phyloP scores from a whole-genome alignment of 2,888 invertebrate species.

The Tenthredo scrophulariae region DNA sequence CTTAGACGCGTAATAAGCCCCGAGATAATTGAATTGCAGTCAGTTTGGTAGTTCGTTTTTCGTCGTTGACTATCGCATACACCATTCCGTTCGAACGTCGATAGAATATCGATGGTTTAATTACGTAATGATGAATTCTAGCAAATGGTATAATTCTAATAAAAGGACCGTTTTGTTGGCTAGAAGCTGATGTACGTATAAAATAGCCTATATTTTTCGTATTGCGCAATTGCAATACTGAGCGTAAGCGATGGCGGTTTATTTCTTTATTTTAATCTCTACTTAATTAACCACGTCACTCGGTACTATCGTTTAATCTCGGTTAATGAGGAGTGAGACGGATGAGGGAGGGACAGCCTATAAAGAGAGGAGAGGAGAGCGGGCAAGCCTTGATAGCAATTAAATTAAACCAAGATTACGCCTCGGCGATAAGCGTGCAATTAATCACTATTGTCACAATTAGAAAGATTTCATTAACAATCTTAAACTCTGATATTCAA shows the following conservation, averaged over 20 bases:
- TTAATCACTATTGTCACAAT: slow-evolving; percentile 74
- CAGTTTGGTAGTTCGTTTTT: not conserved
- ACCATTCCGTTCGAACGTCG: not conserved
- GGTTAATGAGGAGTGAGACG: slow-evolving; percentile 44
- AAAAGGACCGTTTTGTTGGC: not conserved
- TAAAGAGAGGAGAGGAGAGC: not conserved
- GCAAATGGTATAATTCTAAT: too few relatives aligned
- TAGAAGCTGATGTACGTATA: not conserved
- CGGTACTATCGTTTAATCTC: slow-evolving; percentile 51
- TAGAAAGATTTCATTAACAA: slow-evolving; percentile 58
- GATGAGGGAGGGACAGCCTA: not conserved
- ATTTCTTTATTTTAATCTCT: slow-evolving; percentile 46
- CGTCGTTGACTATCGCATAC: not conserved
- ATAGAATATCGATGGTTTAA: not conserved
- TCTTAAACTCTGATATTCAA: not conserved
- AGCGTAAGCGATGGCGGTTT: slow-evolving; percentile 44
- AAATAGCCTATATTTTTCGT: slow-evolving; percentile 53
- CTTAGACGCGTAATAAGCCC: not conserved
- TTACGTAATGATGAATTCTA: not conserved
- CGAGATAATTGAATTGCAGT: not conserved
- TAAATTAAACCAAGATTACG: slow-evolving; percentile 73
- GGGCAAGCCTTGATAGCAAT: slow-evolving; percentile 70
- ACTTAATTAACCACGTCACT: slow-evolving; percentile 53
- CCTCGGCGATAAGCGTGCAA: slow-evolving; percentile 69
- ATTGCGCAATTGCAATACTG: slow-evolving; percentile 55